Conservation (phyloP, 2,888 invertebrate species). For the Anodontia alba region DNA sequence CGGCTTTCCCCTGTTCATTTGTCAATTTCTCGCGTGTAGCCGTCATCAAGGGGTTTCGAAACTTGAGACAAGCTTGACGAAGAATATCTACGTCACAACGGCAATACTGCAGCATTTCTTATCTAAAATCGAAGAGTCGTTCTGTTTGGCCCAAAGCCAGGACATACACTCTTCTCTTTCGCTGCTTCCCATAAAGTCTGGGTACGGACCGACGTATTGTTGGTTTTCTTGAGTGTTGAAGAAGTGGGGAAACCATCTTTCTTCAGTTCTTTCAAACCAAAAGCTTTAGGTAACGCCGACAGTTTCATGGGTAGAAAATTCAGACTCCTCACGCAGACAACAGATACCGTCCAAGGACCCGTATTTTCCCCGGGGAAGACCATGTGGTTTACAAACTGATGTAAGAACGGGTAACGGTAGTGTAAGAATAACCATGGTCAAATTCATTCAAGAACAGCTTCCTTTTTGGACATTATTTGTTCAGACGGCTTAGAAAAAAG, state of each 20-base stretch:
- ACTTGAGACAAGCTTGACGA: too few species aligned
- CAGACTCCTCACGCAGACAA: slow-evolving; percentile 13
- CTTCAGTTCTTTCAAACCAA: slow-evolving; percentile 44
- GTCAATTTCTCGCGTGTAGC: slow-evolving; percentile 6
- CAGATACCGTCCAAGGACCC: slow-evolving; percentile 21
- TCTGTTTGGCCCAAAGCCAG: slow-evolving; percentile 20
- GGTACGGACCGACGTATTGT: slow-evolving; percentile 43
- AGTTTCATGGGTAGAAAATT: slow-evolving; percentile 47
- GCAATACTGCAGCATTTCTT: too few species aligned
- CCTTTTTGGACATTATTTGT: too few species aligned
- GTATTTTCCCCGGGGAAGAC: slow-evolving; percentile 25
- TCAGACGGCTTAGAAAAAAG: too few species aligned
- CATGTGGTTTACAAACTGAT: slow-evolving; percentile 16
- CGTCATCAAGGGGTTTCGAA: too few species aligned
- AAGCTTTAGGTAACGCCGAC: slow-evolving; percentile 30
- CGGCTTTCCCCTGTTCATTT: slow-evolving; percentile 23
- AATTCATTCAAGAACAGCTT: too few species aligned
- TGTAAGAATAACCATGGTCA: too few species aligned
- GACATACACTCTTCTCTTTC: slow-evolving; percentile 18
- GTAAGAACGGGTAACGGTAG: neutral
- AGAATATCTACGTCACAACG: too few species aligned
- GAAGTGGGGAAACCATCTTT: slow-evolving; percentile 58
- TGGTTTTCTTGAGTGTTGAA: slow-evolving; percentile 52
- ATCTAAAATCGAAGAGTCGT: too few species aligned
- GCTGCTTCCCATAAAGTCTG: too few species aligned